Base-by-base conservation (phyloP, 1,140 invertebrate species). In the Temnothorax longispinosus region DNA sequence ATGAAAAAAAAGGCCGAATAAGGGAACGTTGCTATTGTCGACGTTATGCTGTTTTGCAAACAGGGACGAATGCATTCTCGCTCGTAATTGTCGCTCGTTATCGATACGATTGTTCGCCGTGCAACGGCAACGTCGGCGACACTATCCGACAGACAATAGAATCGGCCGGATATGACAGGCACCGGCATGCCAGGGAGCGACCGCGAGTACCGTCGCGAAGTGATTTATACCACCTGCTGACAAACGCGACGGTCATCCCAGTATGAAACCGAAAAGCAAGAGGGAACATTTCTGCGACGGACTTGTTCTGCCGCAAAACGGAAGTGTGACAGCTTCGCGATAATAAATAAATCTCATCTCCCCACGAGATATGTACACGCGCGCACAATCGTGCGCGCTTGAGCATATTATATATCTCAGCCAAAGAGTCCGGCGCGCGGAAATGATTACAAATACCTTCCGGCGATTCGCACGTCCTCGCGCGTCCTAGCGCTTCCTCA, bases 81-180 rank as follows among this genome's bases (percentile, higher is more conserved):
- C 27, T 27, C 92, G 88, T 94, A 93, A 94, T 94, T 94, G 93
- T 93, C 87, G 86, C 93, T 94, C 91, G 93, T 94, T 94, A 94
- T 93, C 92, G 87, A 86, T 88, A 92, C 91, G 90, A 94, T 93
- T 93, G 93, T 94, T 80, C 89, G 77, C 32, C 27, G 89, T 78
- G 80, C 85, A 71, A 54, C 21, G 50, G 47, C 77, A 8, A 64
- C 76, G 44, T n/a, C 44, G 64, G 47, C 44, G 21, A 87, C 84
- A 88, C 80, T 50, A 75, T 62, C 62, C 32, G 78, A 50, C 35
- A 15, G 35, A 91, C 89, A 91, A 89, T 91, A 89, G 87, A 76
- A 82, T 47, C 81, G 86, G 21, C 81, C 71, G 88, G 85, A 92
- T 92, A 92, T 93, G 91, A 93, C 89, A 87, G 76, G 75, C 41